These are phyloP conservation scores for Chlorops oryzae DNA, from an alignment of 1,140 invertebrate genomes.

Conservation along the genomic window DNA sequence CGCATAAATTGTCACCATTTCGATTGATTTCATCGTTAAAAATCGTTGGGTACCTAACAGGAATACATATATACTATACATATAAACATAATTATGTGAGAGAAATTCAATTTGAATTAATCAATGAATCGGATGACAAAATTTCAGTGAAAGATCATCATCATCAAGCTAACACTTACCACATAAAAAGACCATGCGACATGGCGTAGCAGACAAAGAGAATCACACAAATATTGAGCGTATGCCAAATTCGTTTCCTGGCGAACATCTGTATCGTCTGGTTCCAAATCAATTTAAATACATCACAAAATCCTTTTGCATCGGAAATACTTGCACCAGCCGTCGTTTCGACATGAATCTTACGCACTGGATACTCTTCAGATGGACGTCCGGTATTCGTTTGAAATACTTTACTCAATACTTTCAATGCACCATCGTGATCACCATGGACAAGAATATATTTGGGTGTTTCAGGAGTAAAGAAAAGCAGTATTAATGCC, in stretches of 20 bases:
- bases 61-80: too few relatives aligned
- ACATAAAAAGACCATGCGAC: slow-evolving; percentile 48
- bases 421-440: slow-evolving; percentile 54
- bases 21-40: slow-evolving; percentile 27
- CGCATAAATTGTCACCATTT: slow-evolving; percentile 16
- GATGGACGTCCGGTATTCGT: slow-evolving; percentile 52
- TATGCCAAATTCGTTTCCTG: slow-evolving; percentile 50
- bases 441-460: slow-evolving; percentile 61
- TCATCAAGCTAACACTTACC: slow-evolving; percentile 46
- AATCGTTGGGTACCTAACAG: slow-evolving; percentile 35
- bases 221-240: slow-evolving; percentile 52
- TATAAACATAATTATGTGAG: too few relatives aligned
- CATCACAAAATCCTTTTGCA: slow-evolving; percentile 27
- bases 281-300: slow-evolving; percentile 44
- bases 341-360: slow-evolving; percentile 18
- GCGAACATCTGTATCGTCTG: slow-evolving; percentile 51
- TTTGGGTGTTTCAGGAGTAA: slow-evolving; percentile 70
- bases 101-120: too few relatives aligned
- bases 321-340: slow-evolving; percentile 26
- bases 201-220: slow-evolving; percentile 52
- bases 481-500: slow-evolving; percentile 50
- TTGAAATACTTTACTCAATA: slow-evolving; percentile 57
- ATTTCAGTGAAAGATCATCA: too few relatives aligned
- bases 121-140: too few relatives aligned
- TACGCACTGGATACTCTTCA: slow-evolving; percentile 29